Conservation (phyloP, 35 echinoderm and acorn worm species). For the Lytechinus pictus region DNA sequence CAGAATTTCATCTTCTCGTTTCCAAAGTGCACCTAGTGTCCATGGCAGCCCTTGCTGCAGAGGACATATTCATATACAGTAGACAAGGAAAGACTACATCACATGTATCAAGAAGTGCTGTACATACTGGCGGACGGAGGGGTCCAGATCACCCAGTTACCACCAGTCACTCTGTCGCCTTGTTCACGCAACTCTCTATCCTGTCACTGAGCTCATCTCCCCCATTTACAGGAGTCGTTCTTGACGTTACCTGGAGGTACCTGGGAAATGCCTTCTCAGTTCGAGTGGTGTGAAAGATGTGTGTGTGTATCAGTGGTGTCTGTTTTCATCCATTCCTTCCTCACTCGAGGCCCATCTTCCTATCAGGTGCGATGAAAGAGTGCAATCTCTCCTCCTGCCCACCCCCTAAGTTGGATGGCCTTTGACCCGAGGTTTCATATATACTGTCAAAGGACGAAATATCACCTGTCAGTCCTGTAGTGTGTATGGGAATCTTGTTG, state of each 20-base stretch:
- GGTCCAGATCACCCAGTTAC: not conserved
- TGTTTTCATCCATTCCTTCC: not conserved
- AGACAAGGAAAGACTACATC: not conserved
- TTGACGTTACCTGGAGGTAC: not conserved
- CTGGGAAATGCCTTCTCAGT: not conserved
- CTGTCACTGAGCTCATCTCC: not conserved
- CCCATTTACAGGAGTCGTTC: not conserved
- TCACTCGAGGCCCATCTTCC: not conserved
- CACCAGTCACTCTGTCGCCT: not conserved
- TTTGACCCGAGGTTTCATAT: no score
- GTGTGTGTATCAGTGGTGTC: not conserved
- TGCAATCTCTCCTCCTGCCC: not conserved
- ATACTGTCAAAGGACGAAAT: no score
- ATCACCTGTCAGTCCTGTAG: no score
- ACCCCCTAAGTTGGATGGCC: no score
- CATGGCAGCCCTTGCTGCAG: not conserved
- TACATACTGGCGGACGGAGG: not conserved
- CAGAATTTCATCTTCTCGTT: not conserved
- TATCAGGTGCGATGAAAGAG: not conserved
- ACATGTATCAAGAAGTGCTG: not conserved
- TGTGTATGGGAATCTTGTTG: no score
- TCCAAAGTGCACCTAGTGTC: not conserved
- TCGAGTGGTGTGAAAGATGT: not conserved
- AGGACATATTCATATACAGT: not conserved
- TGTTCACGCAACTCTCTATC: not conserved